A percentile compares a stretch with the other conserved stretches of the same genome.
Evolutionary conservation across 2,888 invertebrate species (phyloP).

Genomic region (Lumbricus terrestris): DNA sequence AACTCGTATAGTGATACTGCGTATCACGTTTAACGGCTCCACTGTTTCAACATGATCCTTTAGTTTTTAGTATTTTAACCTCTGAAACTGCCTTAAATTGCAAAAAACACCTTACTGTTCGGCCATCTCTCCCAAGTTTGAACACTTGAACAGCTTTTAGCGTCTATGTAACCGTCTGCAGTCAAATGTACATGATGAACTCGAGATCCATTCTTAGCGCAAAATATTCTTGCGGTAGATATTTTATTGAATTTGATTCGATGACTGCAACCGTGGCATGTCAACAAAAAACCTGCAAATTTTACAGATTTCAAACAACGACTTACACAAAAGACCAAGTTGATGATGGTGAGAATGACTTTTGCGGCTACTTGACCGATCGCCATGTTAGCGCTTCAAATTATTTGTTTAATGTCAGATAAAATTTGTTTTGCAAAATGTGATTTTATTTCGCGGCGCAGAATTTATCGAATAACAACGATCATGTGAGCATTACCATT

Average conservation of each 20-base stretch:
- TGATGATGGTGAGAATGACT: conserved; percentile 11
- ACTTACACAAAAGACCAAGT: conserved; percentile 15
- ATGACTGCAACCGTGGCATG: neutral
- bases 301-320: neutral
- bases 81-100: neutral
- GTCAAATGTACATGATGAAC: too few relatives aligned
- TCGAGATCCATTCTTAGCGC: too few relatives aligned
- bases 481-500: neutral
- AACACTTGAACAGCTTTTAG: too few relatives aligned
- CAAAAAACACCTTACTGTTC: neutral
- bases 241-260: neutral
- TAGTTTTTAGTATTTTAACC: neutral
- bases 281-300: neutral
- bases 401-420: neutral
- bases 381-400: neutral
- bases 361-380: neutral
- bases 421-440: neutral
- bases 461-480: neutral
- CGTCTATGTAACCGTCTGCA: too few relatives aligned
- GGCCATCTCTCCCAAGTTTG: too few relatives aligned
- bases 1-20: neutral
- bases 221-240: neutral
- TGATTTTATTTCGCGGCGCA: neutral
- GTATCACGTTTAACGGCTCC: neutral
- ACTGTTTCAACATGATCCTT: neutral